Evolutionary conservation across 2,797 vertebrate species (phyloP), one percentile per base, ranked within the genome.

Genomic region (Gymnothorax reevesii): DNA sequence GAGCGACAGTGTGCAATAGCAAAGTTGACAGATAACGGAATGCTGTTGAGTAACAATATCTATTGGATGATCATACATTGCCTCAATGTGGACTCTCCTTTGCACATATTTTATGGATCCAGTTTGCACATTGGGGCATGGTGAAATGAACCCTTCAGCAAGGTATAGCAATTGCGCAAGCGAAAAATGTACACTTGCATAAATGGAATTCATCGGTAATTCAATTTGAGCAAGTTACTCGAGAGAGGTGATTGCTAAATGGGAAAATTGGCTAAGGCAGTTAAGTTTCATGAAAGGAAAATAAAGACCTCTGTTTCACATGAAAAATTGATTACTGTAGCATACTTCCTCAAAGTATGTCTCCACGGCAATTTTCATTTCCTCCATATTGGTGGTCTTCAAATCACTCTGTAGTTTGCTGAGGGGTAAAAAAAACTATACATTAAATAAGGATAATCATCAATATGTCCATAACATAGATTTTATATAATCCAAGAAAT

Each of bases 331-430:
- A 83, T 59, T 83, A 13, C 42, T 17, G 80, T 77, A 69, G 57
- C 3, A 0, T 92, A 99, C 98, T 97, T 99, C 98, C 62, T 98
- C 97, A 64, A 95, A 97, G 91, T 97, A 99, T 0, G 95, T 97
- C 90, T 97, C 96, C 92, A 97, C 93, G n/a, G 97, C 95, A 66
- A 97, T 94, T 91, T 95, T 96, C 94, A 98, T 95, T 95, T 99
- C 98, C 88, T 98, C 96, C 91, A 97, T 84, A 93, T 94, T 95
- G 17, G 94, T 97, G 54, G 93, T 97, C 93, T 97, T 97, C 88
- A 96, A 54, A 2, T 99, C 97, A 75, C 96, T 94, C 92, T 98
- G 97, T 33, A 98, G 95, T 91, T 98, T 97, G 91, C 98, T 99
- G 88, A 2, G 33, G 33, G 33, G n/a, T n/a, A n/a, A 42, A 42